These are phyloP conservation scores for Hemichromis elongatus DNA, from an alignment of 2,113 vertebrate genomes.

Conservation along the genomic window DNA sequence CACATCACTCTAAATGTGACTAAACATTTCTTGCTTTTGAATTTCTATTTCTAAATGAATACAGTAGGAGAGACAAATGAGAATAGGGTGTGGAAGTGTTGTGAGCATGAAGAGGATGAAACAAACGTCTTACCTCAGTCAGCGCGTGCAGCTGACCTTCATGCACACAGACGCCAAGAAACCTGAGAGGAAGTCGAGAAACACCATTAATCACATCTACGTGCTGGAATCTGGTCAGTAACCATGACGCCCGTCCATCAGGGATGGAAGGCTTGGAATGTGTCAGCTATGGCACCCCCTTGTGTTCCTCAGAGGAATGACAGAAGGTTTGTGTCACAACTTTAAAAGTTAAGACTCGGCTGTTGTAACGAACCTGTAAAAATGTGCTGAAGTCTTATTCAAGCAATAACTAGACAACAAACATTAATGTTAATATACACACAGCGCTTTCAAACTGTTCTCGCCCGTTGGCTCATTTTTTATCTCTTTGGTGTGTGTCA, in stretches of 20 bases:
- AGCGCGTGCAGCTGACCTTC: constrained; percentile 92
- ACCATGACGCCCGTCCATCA: background rate
- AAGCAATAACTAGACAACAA: background rate
- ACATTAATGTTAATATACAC: fast-evolving
- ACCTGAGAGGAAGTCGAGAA: constrained; percentile 67
- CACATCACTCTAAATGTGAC: background rate
- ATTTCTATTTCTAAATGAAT: background rate
- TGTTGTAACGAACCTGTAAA: background rate
- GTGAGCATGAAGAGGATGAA: background rate
- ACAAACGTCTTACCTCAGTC: constrained; percentile 79
- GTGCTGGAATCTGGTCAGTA: no score
- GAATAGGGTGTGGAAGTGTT: background rate
- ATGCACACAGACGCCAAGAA: constrained; percentile 92
- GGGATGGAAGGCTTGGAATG: background rate
- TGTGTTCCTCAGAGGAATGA: background rate
- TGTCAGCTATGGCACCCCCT: background rate
- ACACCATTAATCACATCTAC: background rate
- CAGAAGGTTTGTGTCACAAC: background rate
- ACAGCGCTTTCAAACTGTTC: background rate
- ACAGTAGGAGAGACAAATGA: background rate
- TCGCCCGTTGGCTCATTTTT: background rate
- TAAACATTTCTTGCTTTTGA: background rate
- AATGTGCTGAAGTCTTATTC: background rate
- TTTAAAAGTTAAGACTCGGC: background rate
- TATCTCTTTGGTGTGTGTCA: background rate